Base-by-base conservation (phyloP, 2,888 invertebrate genomes). In the Amphimallon solstitiale region DNA sequence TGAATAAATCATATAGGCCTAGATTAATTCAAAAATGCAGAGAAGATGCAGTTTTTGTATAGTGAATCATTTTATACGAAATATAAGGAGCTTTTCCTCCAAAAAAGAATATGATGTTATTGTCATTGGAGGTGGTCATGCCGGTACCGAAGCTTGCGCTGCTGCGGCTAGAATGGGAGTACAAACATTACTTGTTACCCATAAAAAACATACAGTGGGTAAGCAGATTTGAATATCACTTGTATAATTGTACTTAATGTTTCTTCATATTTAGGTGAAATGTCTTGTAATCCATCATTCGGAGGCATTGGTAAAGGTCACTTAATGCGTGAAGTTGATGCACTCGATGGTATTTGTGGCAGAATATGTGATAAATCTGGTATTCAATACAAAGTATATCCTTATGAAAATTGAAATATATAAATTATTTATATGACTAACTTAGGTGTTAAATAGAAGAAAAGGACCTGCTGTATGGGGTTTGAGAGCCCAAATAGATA, bases 231-330 rank as follows among this genome's bases (percentile, higher is more conserved):
- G 29, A 63, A 17, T 46, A 12, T 40, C 5, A 10, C 21, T 23
- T 23, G 37, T 40, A 1, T 35, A 12, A 46, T 59, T 3, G 10
- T 49, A 21, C 17, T 48, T n/a, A 23, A 10, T 9, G 14, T 45
- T 15, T 38, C n/a, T 14, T 17, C 77, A n/a, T n/a, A n/a, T 81
- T 67, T 70, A 92, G 92, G 93, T 23, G 94, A 93, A 83, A 96
- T 96, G 95, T 94, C 94, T 0, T 95, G 96, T 77, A 96, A 96
- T 83, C 95, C 96, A 15, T 92, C 94, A 0, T 96, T 96, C 83
- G 95, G 95, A 21, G 95, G 95, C 5, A 93, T 96, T 72, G 95
- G 95, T 0, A 96, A 96, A 82, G 95, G 94, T 0, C 93, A 95
- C 79, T 83, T 95, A 56, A 91, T 95, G 88, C 86, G 89, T 72